Base-by-base conservation (phyloP, 2,797 vertebrate species). In the Scomberomorus guttatus region DNA sequence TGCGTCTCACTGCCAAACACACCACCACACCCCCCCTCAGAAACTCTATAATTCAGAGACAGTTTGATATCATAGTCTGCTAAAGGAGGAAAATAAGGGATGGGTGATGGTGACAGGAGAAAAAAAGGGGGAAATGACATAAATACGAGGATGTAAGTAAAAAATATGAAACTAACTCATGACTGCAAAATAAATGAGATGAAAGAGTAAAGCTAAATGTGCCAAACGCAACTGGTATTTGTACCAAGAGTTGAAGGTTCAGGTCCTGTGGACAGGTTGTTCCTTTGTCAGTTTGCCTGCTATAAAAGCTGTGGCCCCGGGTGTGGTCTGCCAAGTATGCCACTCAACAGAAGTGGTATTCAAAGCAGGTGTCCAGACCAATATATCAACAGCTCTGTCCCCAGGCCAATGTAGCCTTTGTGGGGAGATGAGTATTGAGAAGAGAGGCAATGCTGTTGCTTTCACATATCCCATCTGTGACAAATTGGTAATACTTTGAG, bases 31-130 rank as follows among this genome's bases (percentile, higher is more conserved):
- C 56, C 62, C 37, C 57, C 67, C 25, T 29, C 29, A 18, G 50
- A 78, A 72, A 80, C 80, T 77, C 62, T 84, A 64, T 90, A 89
- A 92, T 88, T 89, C 81, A 73, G 83, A 18, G 79, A 77, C 77
- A 86, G 80, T 87, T 87, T 85, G 75, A 89, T 81, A 82, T 87
- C 80, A 80, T 76, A 72, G 61, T 66, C 77, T 46, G 46, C 68
- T 81, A 42, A 83, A 77, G 69, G 65, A 72, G 34, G 58, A 51
- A 76, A 84, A 86, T 72, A 52, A 68, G 52, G 74, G 59, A 80
- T 70, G 17, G 46, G 50, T 72, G 59, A 80, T 70, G 20, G 34
- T 66, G 42, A 39, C 42, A 8, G 29, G 27, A 27, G 62, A 34
- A 63, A 51, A 34, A 34, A 54, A 42, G 3, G 46, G 29, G 34